These are phyloP conservation scores for Tonatia bakeri DNA, from an alignment of 2,113 vertebrate species.

Conservation along the genomic window DNA sequence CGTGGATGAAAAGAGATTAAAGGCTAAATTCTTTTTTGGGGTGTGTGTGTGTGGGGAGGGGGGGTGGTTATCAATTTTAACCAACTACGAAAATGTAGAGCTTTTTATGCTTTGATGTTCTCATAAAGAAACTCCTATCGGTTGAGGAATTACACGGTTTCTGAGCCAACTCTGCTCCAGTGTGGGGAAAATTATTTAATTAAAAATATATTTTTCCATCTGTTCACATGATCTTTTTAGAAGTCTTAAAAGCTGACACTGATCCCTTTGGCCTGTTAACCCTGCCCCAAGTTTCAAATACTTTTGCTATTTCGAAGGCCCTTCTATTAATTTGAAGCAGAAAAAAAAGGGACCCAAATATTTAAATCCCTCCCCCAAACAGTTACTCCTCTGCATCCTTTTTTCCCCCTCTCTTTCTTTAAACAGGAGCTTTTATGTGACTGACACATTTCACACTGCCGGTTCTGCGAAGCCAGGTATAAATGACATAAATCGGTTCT, in stretches of 20 bases:
- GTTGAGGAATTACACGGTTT: slow-evolving; percentile 79
- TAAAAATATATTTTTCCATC: slow-evolving; percentile 78
- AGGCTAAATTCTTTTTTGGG: slow-evolving; percentile 76
- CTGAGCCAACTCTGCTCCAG: slow-evolving; percentile 69
- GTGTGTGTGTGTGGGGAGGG: not conserved
- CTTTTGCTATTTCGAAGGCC: slow-evolving; percentile 61
- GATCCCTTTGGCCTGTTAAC: slow-evolving; percentile 63
- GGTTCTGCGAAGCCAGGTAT: slow-evolving; percentile 39
- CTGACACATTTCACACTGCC: slow-evolving; percentile 17
- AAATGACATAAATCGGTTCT: slow-evolving; percentile 52
- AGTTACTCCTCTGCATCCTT: not conserved
- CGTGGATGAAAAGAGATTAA: slow-evolving; percentile 83
- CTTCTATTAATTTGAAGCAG: slow-evolving; percentile 69
- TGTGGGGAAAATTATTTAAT: slow-evolving; percentile 81
- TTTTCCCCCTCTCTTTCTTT: slow-evolving; percentile 8
- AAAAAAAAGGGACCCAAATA: slow-evolving; percentile 51
- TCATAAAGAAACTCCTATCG: slow-evolving; percentile 79
- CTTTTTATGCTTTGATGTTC: slow-evolving; percentile 82
- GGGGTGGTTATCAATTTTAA: slow-evolving; percentile 74
- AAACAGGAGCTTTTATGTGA: not conserved
- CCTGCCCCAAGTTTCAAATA: slow-evolving; percentile 63
- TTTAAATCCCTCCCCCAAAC: slow-evolving; percentile 49
- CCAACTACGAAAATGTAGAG: slow-evolving; percentile 79
- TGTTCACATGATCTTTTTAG: slow-evolving; percentile 74
- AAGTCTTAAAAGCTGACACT: slow-evolving; percentile 76